Evolutionary conservation across 2,113 vertebrate genomes (phyloP).

Genomic region (Ictidomys tridecemlineatus): DNA sequence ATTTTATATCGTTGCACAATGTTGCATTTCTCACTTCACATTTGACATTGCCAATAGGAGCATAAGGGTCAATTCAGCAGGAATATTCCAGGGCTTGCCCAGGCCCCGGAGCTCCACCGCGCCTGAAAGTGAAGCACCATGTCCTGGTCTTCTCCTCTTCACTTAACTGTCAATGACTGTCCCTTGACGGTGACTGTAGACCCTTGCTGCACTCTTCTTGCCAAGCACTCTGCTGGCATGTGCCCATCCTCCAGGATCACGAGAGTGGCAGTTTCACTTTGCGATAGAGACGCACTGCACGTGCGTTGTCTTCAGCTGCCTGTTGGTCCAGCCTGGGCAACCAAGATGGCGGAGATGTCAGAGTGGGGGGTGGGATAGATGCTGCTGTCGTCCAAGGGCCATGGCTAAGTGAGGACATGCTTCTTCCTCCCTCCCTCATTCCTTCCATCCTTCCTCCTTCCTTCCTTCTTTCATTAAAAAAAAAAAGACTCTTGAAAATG

Average conservation of each 20-base stretch:
- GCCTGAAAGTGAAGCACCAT: neutral
- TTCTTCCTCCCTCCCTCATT: too few relatives aligned
- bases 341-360: neutral
- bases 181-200: too few relatives aligned
- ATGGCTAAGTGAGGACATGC: too few relatives aligned
- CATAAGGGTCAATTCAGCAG: neutral
- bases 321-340: fast-evolving
- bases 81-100: neutral
- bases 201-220: neutral
- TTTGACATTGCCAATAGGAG: neutral
- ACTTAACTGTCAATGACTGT: neutral
- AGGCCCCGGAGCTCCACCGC: fast-evolving
- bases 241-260: neutral
- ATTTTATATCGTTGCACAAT: neutral
- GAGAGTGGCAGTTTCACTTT: neutral
- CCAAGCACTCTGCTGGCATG: neutral
- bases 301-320: neutral
- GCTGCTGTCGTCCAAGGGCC: neutral
- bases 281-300: neutral
- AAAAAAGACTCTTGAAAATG: neutral
- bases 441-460: too few relatives aligned
- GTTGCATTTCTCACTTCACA: neutral
- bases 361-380: too few relatives aligned
- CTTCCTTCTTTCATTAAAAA: too few relatives aligned
- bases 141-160: neutral